Conservation (phyloP, 2,113 vertebrate species). For the Felis chaus region DNA sequence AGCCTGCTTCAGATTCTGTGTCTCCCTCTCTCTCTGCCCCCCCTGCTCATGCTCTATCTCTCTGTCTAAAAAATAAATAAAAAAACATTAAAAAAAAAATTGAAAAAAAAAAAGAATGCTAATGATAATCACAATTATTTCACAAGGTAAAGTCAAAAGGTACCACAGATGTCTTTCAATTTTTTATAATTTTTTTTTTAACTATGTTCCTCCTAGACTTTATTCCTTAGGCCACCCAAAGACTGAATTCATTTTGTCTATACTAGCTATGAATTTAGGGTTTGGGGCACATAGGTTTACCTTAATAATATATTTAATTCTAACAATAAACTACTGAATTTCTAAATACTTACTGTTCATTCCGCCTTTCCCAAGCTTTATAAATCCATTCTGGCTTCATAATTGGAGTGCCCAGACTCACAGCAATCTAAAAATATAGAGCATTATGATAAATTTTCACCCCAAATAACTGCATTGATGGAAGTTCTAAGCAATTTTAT, state of each 20-base stretch:
- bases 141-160: constrained; percentile 18
- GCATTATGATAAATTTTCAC: constrained; percentile 23
- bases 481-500: constrained; percentile 2
- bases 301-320: background rate
- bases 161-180: background rate
- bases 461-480: constrained; percentile 46
- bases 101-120: background rate
- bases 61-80: no score
- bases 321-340: constrained; percentile 34
- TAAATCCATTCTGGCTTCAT: constrained; percentile 96
- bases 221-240: constrained; percentile 1
- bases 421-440: constrained; percentile 90
- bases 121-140: constrained; percentile 29
- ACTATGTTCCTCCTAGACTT: background rate
- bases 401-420: constrained; percentile 96
- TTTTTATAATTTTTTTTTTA: constrained; percentile 8
- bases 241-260: constrained; percentile 23
- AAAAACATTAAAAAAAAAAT: no score
- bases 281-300: constrained; percentile 11
- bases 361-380: constrained; percentile 94
- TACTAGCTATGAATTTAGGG: constrained; percentile 39
- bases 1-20: no score
- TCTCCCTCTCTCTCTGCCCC: no score
- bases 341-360: constrained; percentile 86
- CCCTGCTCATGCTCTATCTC: no score